Evolutionary conservation across 2,797 vertebrate genomes (phyloP), one percentile per base, ranked within the genome.

Genomic region (Selene dorsalis): DNA sequence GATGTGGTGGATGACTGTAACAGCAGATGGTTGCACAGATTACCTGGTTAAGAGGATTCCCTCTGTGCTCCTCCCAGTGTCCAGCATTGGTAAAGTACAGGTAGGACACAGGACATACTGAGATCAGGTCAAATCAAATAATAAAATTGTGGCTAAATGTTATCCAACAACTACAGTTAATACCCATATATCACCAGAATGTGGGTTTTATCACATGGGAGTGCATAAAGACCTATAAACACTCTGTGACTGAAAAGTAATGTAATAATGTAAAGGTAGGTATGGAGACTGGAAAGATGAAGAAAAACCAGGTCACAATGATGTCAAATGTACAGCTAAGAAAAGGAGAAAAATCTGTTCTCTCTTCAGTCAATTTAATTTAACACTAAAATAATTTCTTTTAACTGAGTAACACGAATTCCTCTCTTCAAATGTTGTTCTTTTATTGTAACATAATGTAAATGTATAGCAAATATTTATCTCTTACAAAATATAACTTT

Each of bases 11-110:
- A 50, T 78, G 83, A 69, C 61, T 14, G 48, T 38, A 39, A 72
- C 71, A 77, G 69, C 89, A 93, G 88, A 91, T 91, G 90, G 86
- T 43, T 60, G 61, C 70, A 47, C 69, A 82, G 92, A 93, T 94
- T 94, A 93, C 80, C 79, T 75, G 74, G 69, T 63, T 94, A 91
- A 92, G 91, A 93, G 91, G 90, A 92, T 94, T 93, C 76, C 53
- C 39, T 61, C 35, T 61, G 56, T 39, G 81, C 84, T 88, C 83
- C 80, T 86, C 77, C 76, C 63, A 58, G 55, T 52, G 57, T 70
- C 66, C 52, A 77, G 52, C 58, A 43, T 41, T 60, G 50, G 35
- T 12, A 55, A 5, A 8, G 7, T 24, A n/a, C 62, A 73, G 60
- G 22, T 39, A 26, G 24, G 6, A 17, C 10, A 22, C n/a, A n/a